phyloP scores from a whole-genome alignment of 2,888 invertebrate species.

The Drosophila maculinotata region DNA sequence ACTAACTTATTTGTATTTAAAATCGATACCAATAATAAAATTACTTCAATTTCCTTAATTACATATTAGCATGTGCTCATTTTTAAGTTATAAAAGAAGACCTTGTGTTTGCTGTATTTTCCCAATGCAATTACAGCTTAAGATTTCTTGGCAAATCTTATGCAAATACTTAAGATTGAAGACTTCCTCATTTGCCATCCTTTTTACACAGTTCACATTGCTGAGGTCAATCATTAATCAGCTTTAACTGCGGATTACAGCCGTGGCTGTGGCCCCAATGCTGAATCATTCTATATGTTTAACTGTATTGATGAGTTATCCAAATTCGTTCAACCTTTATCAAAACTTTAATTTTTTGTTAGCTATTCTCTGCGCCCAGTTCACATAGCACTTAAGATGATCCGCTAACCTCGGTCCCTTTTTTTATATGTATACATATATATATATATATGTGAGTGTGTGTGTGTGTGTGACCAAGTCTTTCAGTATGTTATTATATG shows the following conservation, averaged over 20 bases:
- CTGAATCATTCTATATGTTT: conserved; percentile 29
- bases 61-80: no score
- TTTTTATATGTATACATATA: conserved; percentile 14
- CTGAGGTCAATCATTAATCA: conserved; percentile 10
- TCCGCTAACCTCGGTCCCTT: conserved; percentile 37
- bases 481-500: conserved; percentile 48
- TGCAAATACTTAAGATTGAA: conserved; percentile 21
- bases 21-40: neutral
- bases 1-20: neutral
- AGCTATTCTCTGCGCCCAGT: conserved; percentile 7
- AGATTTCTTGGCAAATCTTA: neutral
- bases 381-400: conserved; percentile 17
- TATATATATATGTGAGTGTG: no score
- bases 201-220: conserved; percentile 19
- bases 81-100: neutral
- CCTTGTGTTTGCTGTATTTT: neutral
- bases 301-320: conserved; percentile 15
- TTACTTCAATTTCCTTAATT: no score
- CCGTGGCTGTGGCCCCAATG: conserved; percentile 2
- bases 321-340: conserved; percentile 15
- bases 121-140: neutral
- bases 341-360: conserved; percentile 8
- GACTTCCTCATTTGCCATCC: conserved; percentile 30
- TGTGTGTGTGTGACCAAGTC: conserved; percentile 11
- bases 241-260: conserved; percentile 32